phyloP scores from a whole-genome alignment of 2,797 vertebrate species.

The Enteromius mattozi region DNA sequence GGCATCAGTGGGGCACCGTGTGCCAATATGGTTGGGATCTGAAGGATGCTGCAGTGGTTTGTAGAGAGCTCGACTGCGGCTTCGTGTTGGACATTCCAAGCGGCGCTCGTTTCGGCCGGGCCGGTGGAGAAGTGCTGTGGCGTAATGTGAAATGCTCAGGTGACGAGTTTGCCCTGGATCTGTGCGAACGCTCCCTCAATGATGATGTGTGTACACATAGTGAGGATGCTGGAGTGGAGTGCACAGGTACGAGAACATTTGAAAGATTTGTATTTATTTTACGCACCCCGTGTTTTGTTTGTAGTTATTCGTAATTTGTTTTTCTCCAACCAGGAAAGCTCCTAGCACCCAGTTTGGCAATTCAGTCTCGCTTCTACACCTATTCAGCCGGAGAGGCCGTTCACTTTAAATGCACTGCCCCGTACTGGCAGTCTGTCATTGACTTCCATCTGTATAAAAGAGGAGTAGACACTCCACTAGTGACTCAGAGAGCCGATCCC shows the following conservation, averaged over 20 bases:
- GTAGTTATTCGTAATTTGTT: background rate
- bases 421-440: constrained; percentile 70
- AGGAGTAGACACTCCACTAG: constrained; percentile 74
- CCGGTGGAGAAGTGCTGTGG: constrained; percentile 71
- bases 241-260: constrained; percentile 72
- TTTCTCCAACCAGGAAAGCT: constrained; percentile 68
- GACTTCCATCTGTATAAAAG: constrained; percentile 79
- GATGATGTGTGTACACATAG: constrained; percentile 70
- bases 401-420: constrained; percentile 75
- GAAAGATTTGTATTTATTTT: background rate
- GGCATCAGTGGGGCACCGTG: constrained; percentile 77
- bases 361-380: constrained; percentile 74
- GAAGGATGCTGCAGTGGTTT: constrained; percentile 76
- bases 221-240: constrained; percentile 75
- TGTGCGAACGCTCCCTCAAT: constrained; percentile 68
- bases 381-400: constrained; percentile 76
- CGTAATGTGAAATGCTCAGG: constrained; percentile 74
- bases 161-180: constrained; percentile 73
- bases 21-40: constrained; percentile 76
- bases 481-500: constrained; percentile 75
- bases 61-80: constrained; percentile 78
- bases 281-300: background rate
- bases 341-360: constrained; percentile 72
- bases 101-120: constrained; percentile 62
- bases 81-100: constrained; percentile 66